A percentile compares a stretch with the other conserved stretches of the same genome.
Evolutionary conservation across 1,140 invertebrate species (phyloP).

Genomic region (Brachionus asplanchnoidis): DNA sequence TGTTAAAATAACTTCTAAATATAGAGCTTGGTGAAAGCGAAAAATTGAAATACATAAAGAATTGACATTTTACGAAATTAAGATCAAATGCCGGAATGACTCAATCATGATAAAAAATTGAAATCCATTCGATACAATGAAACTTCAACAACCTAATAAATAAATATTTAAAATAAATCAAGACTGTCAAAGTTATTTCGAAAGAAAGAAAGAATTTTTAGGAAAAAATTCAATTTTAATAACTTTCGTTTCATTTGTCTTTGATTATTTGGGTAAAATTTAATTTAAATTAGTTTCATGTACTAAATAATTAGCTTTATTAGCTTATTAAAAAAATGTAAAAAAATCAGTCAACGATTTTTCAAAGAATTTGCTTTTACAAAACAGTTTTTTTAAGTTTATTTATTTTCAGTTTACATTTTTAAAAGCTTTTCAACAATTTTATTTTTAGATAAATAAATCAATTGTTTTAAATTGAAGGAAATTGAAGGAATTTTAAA

Average conservation of each 20-base stretch:
- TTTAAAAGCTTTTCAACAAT: too few relatives aligned
- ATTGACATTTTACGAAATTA: not conserved
- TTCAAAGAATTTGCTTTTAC: too few relatives aligned
- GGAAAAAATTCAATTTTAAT: not conserved
- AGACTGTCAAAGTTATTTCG: not conserved
- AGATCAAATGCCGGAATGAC: not conserved
- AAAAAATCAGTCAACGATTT: too few relatives aligned
- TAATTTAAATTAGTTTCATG: not conserved
- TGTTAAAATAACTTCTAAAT: not conserved
- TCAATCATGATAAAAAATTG: not conserved
- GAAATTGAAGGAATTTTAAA: too few relatives aligned
- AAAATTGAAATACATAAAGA: not conserved
- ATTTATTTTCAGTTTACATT: too few relatives aligned
- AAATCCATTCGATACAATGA: not conserved
- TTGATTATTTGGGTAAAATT: not conserved
- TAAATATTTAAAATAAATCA: not conserved
- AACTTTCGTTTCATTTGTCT: not conserved
- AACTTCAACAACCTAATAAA: not conserved
- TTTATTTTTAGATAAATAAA: too few relatives aligned
- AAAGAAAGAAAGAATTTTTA: not conserved
- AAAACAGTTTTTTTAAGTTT: too few relatives aligned
- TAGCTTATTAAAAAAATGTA: not conserved
- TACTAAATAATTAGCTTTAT: not conserved
- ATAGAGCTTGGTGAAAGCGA: not conserved
- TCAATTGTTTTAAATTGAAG: too few relatives aligned